These are phyloP conservation scores for Bradypodion ventrale DNA, from an alignment of 2,797 vertebrate species.

Conservation along the genomic window DNA sequence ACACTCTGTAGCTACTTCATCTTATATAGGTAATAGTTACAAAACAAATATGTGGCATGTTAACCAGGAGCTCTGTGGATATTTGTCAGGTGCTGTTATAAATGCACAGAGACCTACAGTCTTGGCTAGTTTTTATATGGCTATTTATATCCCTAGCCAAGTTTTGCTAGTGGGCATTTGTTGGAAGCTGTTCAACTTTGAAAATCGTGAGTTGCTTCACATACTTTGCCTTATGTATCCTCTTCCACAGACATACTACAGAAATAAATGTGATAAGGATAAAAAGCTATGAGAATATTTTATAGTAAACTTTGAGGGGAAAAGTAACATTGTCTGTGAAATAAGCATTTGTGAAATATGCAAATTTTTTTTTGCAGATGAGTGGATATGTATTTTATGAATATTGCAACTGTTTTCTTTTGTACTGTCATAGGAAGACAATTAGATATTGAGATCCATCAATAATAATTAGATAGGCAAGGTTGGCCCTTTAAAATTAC, in stretches of 20 bases:
- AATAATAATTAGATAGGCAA: not conserved
- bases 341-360: not conserved
- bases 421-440: too few species aligned
- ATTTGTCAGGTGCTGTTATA: not conserved
- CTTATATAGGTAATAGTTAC: not conserved
- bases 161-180: not conserved
- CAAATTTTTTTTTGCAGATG: not conserved
- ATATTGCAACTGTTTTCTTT: too few species aligned
- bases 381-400: too few species aligned
- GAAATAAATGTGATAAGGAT: not conserved
- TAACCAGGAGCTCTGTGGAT: not conserved
- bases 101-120: not conserved
- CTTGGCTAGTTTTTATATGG: not conserved
- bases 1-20: not conserved
- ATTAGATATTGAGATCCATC: too few species aligned
- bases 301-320: not conserved
- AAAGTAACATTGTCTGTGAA: not conserved
- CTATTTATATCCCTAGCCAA: not conserved
- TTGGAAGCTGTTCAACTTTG: too few species aligned
- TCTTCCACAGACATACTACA: not conserved
- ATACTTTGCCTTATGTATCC: not conserved
- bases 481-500: not conserved
- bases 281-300: not conserved
- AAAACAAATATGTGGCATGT: not conserved
- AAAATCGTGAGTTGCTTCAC: not conserved